Evolutionary conservation across 2,113 vertebrate genomes (phyloP).

Genomic region (Bos indicus): DNA sequence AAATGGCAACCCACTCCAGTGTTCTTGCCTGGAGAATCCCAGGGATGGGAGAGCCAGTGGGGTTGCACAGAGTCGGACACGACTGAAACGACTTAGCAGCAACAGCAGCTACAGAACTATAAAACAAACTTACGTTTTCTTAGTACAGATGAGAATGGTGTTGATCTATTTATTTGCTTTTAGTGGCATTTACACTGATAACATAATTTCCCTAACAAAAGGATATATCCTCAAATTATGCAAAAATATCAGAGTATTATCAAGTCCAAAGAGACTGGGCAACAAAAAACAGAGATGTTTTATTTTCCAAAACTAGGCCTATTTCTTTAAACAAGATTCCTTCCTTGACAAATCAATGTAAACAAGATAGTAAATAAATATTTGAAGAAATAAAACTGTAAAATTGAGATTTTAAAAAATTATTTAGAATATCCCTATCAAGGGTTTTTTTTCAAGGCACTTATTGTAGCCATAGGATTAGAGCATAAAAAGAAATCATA

Average conservation of each 20-base stretch:
- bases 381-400: not conserved
- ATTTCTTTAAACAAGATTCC: not conserved
- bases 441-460: not conserved
- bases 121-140: not conserved
- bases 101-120: no score
- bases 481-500: not conserved
- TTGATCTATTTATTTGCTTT: not conserved
- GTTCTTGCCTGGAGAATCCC: no score
- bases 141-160: not conserved
- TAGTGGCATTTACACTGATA: not conserved
- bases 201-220: not conserved
- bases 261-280: not conserved
- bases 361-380: not conserved
- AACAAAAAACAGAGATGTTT: not conserved
- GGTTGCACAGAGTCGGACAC: no score
- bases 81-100: no score
- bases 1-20: no score
- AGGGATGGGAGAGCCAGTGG: no score
- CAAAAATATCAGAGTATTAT: fast-evolving
- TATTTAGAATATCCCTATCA: not conserved
- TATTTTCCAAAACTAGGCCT: not conserved
- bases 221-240: not conserved
- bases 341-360: not conserved
- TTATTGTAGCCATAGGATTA: not conserved
- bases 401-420: not conserved